phyloP scores from a whole-genome alignment of 2,113 vertebrate species.

The Neopipo cinnamomea region DNA sequence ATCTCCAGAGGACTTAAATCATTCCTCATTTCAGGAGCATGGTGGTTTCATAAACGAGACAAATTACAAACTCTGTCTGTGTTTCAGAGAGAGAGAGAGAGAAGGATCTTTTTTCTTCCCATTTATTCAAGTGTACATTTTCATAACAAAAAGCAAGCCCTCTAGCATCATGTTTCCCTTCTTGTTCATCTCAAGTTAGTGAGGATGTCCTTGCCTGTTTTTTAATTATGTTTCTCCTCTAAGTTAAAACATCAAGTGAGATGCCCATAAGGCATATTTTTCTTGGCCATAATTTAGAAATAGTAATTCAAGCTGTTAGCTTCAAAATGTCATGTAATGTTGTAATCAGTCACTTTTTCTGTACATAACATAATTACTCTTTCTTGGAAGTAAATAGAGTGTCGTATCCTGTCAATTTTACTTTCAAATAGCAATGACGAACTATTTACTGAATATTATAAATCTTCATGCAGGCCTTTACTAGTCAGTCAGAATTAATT shows the following conservation, averaged over 20 bases:
- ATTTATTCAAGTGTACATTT: neutral
- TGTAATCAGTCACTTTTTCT: conserved; percentile 32
- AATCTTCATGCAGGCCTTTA: conserved; percentile 17
- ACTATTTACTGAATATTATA: conserved; percentile 19
- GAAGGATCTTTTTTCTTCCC: neutral
- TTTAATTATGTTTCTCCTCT: conserved; percentile 36
- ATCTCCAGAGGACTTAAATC: neutral
- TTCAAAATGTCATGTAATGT: conserved; percentile 50
- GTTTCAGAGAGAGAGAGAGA: neutral
- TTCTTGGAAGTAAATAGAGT: conserved; percentile 39
- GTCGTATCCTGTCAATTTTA: neutral
- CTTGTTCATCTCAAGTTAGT: neutral
- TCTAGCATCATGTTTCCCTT: neutral
- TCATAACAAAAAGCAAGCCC: neutral
- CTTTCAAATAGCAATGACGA: conserved; percentile 30
- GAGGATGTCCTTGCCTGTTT: neutral
- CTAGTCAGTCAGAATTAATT: conserved; percentile 23
- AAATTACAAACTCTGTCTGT: neutral
- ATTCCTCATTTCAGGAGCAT: neutral
- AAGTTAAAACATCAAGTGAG: conserved; percentile 17
- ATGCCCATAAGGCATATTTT: conserved; percentile 36
- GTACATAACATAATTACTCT: neutral
- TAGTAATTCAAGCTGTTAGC: conserved; percentile 38
- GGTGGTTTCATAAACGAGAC: neutral
- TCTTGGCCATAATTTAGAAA: neutral